Conservation (phyloP, 1,140 invertebrate genomes). For the Platyscapa corneri region DNA sequence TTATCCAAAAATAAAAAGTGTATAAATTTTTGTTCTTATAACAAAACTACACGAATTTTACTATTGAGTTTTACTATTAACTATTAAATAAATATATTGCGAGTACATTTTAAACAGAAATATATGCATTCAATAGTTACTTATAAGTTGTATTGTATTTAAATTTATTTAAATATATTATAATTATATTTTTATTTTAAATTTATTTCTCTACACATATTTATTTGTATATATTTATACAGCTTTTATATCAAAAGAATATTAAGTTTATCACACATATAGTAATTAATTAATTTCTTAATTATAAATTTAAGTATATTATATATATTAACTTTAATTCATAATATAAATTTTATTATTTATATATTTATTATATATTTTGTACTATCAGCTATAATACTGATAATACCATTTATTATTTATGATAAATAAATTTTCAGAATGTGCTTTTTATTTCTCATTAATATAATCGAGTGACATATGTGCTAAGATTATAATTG, state of each 20-base stretch:
- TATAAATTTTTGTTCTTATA: too few species aligned
- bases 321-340: not conserved
- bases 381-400: not conserved
- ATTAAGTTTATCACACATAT: not conserved
- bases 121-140: not conserved
- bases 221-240: not conserved
- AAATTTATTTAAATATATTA: not conserved
- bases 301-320: not conserved
- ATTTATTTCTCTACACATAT: not conserved
- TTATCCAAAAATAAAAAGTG: too few species aligned
- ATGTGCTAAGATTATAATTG: not conserved
- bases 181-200: too few species aligned
- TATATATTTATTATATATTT: too few species aligned
- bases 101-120: too few species aligned
- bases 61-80: too few species aligned
- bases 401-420: too few species aligned
- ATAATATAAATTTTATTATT: not conserved
- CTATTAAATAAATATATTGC: too few species aligned
- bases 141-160: not conserved
- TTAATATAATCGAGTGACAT: not conserved
- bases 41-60: too few species aligned
- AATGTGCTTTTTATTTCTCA: not conserved
- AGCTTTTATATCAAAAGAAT: not conserved
- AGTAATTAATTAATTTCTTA: not conserved
- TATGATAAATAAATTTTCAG: not conserved